Conservation (phyloP, 1,140 invertebrate species). For the Calephelis nemesis region DNA sequence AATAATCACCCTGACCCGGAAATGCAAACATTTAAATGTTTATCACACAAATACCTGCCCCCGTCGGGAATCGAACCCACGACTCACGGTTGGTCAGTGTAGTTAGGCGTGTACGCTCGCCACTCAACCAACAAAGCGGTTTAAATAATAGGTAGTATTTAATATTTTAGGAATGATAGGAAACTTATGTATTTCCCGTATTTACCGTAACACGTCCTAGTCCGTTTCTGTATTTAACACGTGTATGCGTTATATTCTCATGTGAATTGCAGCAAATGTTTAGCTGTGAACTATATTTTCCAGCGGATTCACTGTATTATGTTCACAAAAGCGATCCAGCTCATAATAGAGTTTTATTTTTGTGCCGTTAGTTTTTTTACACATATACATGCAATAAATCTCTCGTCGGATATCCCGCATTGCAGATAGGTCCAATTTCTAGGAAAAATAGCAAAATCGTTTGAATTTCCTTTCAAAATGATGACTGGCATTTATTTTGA, state of each 20-base stretch:
- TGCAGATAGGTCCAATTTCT: conserved; percentile 29
- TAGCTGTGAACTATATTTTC: conserved; percentile 17
- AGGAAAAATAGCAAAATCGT: conserved; percentile 10
- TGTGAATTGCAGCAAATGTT: conserved; percentile 14
- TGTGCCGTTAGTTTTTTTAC: conserved; percentile 21
- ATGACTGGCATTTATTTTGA: background rate
- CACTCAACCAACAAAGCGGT: too few relatives aligned
- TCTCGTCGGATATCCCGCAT: conserved; percentile 26
- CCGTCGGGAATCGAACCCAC: too few relatives aligned
- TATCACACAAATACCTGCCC: too few relatives aligned
- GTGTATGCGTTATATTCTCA: background rate
- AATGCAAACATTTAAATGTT: too few relatives aligned
- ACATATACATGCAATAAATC: conserved; percentile 21
- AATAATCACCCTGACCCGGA: too few relatives aligned
- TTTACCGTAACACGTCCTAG: background rate
- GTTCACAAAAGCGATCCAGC: conserved; percentile 18
- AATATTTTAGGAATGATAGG: background rate
- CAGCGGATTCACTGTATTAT: conserved; percentile 18
- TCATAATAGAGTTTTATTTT: conserved; percentile 22
- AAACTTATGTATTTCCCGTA: background rate
- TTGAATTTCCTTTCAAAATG: background rate
- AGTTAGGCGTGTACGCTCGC: too few relatives aligned
- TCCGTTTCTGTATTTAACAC: background rate
- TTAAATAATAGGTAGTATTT: background rate
- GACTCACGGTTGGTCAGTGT: too few relatives aligned